Base-by-base conservation (phyloP, 1,140 invertebrate species). In the Episyrphus balteatus region DNA sequence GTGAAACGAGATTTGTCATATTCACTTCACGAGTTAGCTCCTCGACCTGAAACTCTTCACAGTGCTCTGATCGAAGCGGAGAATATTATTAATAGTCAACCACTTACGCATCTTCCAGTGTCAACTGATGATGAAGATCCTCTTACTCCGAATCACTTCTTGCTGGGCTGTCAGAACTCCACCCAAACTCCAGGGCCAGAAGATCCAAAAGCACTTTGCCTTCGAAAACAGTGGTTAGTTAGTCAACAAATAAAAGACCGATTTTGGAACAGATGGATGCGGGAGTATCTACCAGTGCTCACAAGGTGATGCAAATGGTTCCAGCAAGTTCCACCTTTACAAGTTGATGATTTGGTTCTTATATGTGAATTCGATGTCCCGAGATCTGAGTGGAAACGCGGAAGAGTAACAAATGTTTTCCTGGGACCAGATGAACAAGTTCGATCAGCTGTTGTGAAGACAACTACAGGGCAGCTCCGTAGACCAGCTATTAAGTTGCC, bases 61-160 rank as follows among this genome's bases (percentile, higher is more conserved):
- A 65, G 59, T 0, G 18, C 61, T 1, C 47, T 69, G 0, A 19
- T 37, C 0, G 61, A 69, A 42, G 60, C 51, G 0, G 61, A 61
- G 45, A 48, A 49, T 11, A 50, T 49, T 1, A 50, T 68, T 0
- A 66, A 69, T 46, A 56, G 50, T 19, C 55, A 57, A 12, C 63
- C 58, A 0, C 55, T 67, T 9, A 66, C 57, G 0, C 55, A 62
- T 10, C 56, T 68, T 1, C 59, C 57, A 6, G 42, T 56, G 1
- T 51, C 47, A 26, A 36, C 44, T 0, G 51, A 58, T 1, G 55
- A 62, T 32, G 39, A 43, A 0, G 60, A 55, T 21, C 51, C 57
- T 0, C 40, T 67, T 0, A 65, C 62, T 0, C 61, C 64, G 0
- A 63, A 61, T 13, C 57, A 68, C 26, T 62, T 65, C 39, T 30